These are phyloP conservation scores for Oncorhynchus masou DNA, from an alignment of 2,113 vertebrate species.

Conservation along the genomic window DNA sequence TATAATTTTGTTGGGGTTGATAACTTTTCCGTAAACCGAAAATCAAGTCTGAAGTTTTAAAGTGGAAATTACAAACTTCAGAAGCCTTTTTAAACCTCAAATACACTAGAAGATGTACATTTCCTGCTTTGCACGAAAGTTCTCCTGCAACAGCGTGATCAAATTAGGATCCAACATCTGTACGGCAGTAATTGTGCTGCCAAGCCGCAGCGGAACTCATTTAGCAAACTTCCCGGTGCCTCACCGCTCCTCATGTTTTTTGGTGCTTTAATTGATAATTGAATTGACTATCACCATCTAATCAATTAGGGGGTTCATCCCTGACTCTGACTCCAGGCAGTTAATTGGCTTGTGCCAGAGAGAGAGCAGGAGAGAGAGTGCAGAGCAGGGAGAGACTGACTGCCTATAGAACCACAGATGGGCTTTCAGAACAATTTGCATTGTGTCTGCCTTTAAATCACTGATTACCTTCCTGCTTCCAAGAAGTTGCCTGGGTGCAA, in stretches of 20 bases:
- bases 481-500: conserved; percentile 47
- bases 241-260: conserved; percentile 40
- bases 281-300: conserved; percentile 66
- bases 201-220: conserved; percentile 42
- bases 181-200: conserved; percentile 39
- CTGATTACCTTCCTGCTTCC: conserved; percentile 57
- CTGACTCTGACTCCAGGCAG: conserved; percentile 54
- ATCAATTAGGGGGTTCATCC: conserved; percentile 71
- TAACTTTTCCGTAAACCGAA: no score
- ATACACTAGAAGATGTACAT: no score
- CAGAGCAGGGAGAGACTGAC: conserved; percentile 48
- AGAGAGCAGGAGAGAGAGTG: conserved; percentile 36
- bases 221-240: conserved; percentile 44
- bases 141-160: no score
- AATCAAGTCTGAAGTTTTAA: no score
- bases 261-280: conserved; percentile 70
- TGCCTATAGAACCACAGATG: conserved; percentile 62
- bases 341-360: conserved; percentile 75
- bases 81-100: no score
- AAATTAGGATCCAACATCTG: no score
- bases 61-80: no score
- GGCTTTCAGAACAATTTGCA: conserved; percentile 59
- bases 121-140: no score
- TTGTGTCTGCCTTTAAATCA: conserved; percentile 56
- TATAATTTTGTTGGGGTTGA: no score